Evolutionary conservation across 2,888 invertebrate species (phyloP).

Genomic region (Oscheius sp.): DNA sequence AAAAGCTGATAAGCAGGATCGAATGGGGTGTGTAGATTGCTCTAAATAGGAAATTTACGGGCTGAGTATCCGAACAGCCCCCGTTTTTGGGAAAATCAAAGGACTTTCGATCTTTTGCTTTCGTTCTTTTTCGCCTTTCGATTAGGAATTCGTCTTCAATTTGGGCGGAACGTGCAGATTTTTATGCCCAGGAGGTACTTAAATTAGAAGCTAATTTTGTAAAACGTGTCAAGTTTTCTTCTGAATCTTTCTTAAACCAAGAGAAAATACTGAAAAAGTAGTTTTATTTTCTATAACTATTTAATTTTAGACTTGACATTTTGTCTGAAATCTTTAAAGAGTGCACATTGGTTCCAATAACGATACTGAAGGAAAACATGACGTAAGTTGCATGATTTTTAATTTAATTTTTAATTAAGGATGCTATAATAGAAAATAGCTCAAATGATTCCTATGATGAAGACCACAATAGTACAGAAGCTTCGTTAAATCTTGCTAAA

Average conservation of each 20-base stretch:
- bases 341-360: not conserved
- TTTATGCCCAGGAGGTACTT: conserved; percentile 29
- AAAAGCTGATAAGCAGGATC: too few relatives aligned
- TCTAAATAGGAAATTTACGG: too few relatives aligned
- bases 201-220: conserved; percentile 25
- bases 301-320: not conserved
- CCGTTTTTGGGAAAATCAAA: too few relatives aligned
- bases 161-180: conserved; percentile 37
- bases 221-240: conserved; percentile 1
- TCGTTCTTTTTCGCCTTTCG: too few relatives aligned
- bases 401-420: too few relatives aligned
- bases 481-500: too few relatives aligned
- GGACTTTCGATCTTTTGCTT: too few relatives aligned
- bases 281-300: not conserved
- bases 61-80: too few relatives aligned
- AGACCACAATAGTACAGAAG: too few relatives aligned
- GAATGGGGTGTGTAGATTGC: too few relatives aligned
- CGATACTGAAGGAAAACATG: not conserved
- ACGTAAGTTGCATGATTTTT: not conserved
- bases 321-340: not conserved
- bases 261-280: conserved; percentile 9
- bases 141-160: conserved; percentile 30
- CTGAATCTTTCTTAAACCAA: conserved; percentile 11
- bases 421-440: too few relatives aligned
- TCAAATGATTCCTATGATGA: too few relatives aligned